Conservation (phyloP, 2,113 vertebrate species). For the Tiliqua scincoides region DNA sequence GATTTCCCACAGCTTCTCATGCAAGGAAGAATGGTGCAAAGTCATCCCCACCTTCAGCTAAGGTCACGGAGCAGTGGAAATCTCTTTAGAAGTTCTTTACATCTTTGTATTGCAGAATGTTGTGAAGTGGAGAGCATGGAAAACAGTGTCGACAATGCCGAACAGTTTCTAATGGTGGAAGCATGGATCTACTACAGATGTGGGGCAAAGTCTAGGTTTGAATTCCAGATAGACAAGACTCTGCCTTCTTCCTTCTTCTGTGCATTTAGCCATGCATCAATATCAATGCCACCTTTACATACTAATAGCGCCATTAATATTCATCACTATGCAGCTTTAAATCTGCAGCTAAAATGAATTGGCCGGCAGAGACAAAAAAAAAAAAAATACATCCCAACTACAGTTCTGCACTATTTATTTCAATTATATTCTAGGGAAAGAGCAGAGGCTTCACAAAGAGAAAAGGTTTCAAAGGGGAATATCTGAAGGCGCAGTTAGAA, state of each 20-base stretch:
- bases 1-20: no score
- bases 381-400: constrained; percentile 9
- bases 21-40: no score
- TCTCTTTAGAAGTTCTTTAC: neutral
- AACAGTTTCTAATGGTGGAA: constrained; percentile 19
- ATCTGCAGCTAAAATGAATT: constrained; percentile 69
- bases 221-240: constrained; percentile 39
- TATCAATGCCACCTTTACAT: constrained; percentile 56
- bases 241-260: constrained; percentile 10
- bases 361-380: constrained; percentile 40
- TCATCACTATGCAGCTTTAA: constrained; percentile 55
- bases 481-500: constrained; percentile 12
- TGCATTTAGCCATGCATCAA: constrained; percentile 51
- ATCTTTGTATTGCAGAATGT: neutral
- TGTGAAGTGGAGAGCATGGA: neutral
- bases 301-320: constrained; percentile 66
- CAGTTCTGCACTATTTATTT: constrained; percentile 65
- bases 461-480: constrained; percentile 37
- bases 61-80: no score
- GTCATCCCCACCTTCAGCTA: no score
- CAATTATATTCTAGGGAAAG: constrained; percentile 52
- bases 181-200: neutral
- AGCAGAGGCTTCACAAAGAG: constrained; percentile 20
- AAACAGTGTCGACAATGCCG: neutral
- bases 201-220: neutral